Base-by-base conservation (phyloP, 2,888 invertebrate species). In the Leucophenga maculata region DNA sequence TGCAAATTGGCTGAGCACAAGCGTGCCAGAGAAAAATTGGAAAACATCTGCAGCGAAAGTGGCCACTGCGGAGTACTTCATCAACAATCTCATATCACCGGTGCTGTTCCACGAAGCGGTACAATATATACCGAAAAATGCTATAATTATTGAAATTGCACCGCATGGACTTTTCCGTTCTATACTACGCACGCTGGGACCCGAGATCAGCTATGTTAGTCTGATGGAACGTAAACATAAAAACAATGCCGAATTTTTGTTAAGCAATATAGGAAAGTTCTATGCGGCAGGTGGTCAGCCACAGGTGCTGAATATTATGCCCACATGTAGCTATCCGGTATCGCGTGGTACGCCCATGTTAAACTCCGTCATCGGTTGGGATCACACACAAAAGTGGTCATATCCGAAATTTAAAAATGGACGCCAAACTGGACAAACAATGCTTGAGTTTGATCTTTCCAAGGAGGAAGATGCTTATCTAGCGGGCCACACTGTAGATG, bases 81-180 rank as follows among this genome's bases (percentile, higher is more conserved):
- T 97, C 32, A 97, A 98, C 90, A 98, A 98, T 89, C 90, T 98
- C 74, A 90, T 97, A 71, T 97, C 97, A 32, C 97, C 98, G 3
- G 98, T 98, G 67, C 91, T 96, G 62, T 98, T 97, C 91, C 93
- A 97, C 83, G 97, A 97, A 86, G 97, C 95, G 4, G 86, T 97
- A 73, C 89, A 91, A 74, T 93, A 94, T 85, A 91, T 99, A 64
- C 99, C 99, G 6, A 92, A 91, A 75, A 94, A 95, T 86, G 97
- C 98, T 0, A 90, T 98, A 74, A 92, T 95, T 75, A 91, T 99
- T 82, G 99, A 99, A 89, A 91, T 99, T 80, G 98, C 98, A 6
- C 98, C 99, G 16, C 98, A 98, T 88, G 95, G 95, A 82, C 91
- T 99, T 74, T 92, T 99, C 78, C 97, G 98, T 89, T 95, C 98